Evolutionary conservation across 2,113 vertebrate species (phyloP), one percentile per base, ranked within the genome.

Genomic region (Plotosus lineatus): DNA sequence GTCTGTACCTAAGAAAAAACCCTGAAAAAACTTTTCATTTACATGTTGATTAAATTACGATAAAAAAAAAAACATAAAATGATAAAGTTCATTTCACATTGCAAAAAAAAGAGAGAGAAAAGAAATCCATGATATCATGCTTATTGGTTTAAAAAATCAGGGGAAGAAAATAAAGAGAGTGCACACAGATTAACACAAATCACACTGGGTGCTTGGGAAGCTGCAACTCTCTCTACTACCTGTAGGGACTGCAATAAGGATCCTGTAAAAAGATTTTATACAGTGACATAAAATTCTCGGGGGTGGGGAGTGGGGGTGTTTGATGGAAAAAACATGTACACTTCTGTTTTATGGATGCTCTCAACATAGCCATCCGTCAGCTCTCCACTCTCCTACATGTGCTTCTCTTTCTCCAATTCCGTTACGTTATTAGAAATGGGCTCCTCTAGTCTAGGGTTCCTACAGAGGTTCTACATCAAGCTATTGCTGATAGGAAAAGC

Each of bases 321-420:
- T 88, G 79, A 86, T 86, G 78, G 80, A 58, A 84, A 85, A 83
- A 84, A 86, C 60, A 81, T 84, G 78, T 79, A 55, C 61, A 42
- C 76, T 74, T 68, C 44, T 58, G 55, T 78, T 83, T 87, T 78
- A 79, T 82, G 61, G 55, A 77, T 69, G 69, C 48, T 46, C 60
- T 78, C 60, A 50, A 53, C 4, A 0, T 31, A 53, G 48, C 33
- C 38, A 44, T 79, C 77, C 38, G 51, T 73, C 69, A 73, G 69
- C 28, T 73, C 38, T 55, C 65, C 69, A 50, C 63, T 79, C 77
- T 46, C 36, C 33, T 68, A 28, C 44, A 40, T 26, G 6, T 56
- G 36, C 77, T 69, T 68, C 51, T 56, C 77, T 69, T 69, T 69
- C 77, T 56, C 50, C 48, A 26, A 4, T 69, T 40, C 50, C 38